Evolutionary conservation across 1,140 invertebrate genomes (phyloP).

Genomic region (Charaxes varanes): DNA sequence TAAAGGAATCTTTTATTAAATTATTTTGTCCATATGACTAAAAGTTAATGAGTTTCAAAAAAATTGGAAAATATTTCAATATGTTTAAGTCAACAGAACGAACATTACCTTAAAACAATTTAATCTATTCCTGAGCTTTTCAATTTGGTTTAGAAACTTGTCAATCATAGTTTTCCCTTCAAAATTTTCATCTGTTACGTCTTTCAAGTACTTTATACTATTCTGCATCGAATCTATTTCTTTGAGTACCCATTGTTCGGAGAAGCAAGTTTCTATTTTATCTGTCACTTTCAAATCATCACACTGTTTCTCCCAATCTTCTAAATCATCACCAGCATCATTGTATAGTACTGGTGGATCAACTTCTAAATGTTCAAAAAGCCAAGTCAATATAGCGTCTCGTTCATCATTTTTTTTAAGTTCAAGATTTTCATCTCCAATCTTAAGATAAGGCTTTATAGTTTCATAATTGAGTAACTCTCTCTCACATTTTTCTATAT

Average conservation of each 20-base stretch:
- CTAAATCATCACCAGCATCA: conserved; percentile 10
- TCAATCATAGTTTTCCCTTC: conserved; percentile 29
- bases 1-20: too few species aligned
- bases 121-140: conserved; percentile 33
- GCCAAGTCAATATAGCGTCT: conserved; percentile 46
- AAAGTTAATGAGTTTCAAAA: too few species aligned
- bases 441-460: conserved; percentile 38
- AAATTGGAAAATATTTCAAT: too few species aligned
- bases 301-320: conserved; percentile 39
- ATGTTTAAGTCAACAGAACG: too few species aligned
- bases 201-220: conserved; percentile 43
- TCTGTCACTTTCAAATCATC: conserved; percentile 22
- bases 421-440: conserved; percentile 29
- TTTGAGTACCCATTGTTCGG: conserved; percentile 39
- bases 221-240: conserved; percentile 50
- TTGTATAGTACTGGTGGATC: conserved; percentile 20
- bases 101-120: conserved; percentile 50
- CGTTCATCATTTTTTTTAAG: conserved; percentile 38
- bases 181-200: conserved; percentile 34
- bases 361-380: conserved; percentile 39
- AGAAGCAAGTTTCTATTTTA: conserved; percentile 46
- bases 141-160: conserved; percentile 37
- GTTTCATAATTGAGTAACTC: conserved; percentile 42
- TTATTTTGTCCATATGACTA: too few species aligned
- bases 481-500: conserved; percentile 55